These are phyloP conservation scores for Choristoneura rosaceana DNA, from an alignment of 2,888 invertebrate species.

Conservation along the genomic window DNA sequence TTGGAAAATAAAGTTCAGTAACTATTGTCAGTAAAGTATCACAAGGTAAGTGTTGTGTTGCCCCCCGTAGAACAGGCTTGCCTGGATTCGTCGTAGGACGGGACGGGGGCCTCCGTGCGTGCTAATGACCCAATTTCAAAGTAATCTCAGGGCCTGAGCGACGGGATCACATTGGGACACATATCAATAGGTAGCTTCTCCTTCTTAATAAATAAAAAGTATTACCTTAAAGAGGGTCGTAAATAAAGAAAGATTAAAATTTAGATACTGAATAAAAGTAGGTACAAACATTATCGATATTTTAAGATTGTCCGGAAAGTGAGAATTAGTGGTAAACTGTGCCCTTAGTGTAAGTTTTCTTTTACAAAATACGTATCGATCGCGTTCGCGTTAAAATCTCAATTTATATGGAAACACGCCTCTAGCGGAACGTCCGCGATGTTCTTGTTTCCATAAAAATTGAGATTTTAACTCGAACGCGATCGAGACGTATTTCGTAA, in stretches of 20 bases:
- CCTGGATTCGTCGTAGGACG: background rate
- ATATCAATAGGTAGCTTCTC: background rate
- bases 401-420: no score
- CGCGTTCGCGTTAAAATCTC: no score
- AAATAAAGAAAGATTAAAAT: background rate
- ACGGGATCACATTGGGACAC: background rate
- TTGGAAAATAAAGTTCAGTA: background rate
- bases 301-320: constrained; percentile 68
- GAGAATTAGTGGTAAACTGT: constrained; percentile 53
- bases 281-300: constrained; percentile 17
- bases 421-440: no score
- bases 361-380: no score
- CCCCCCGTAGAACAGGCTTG: background rate
- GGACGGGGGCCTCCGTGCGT: constrained; percentile 7
- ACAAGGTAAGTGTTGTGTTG: background rate
- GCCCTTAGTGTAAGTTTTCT: no score
- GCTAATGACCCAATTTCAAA: constrained; percentile 33
- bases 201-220: background rate
- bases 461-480: no score
- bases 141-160: constrained; percentile 22
- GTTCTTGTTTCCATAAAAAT: no score
- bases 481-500: no score
- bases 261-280: constrained; percentile 21
- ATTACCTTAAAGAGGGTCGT: background rate
- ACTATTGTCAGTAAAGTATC: background rate